Base-by-base conservation (phyloP, 2,113 vertebrate genomes). In the Datnioides undecimradiatus region DNA sequence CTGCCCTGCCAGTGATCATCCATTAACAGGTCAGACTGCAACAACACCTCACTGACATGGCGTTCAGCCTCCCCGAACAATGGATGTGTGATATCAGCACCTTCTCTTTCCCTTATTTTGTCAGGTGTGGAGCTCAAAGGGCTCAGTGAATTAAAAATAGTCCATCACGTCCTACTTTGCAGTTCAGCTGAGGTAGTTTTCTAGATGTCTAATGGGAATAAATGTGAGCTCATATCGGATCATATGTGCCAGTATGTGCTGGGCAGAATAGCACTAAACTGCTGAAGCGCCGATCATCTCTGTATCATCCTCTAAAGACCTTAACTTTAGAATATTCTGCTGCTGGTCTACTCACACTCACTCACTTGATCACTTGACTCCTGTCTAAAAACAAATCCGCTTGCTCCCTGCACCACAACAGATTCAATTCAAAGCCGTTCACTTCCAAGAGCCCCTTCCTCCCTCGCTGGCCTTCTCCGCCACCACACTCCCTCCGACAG, bases 41-140 rank as follows among this genome's bases (percentile, higher is more conserved):
- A 83, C 59, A 73, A 76, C 83, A 76, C 8, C 63, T 83, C 51
- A 11, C 29, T 84, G 78, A 79, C 77, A 60, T 11, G n/a, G 0
- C 52, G 59, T 63, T 60, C 21, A 38, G 48, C 10, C 55, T 43
- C 52, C 27, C 68, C 33, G 48, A 83, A 90, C 85, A 89, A 84
- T 76, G 71, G 69, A 75, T 34, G 54, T 60, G 71, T 67, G 71
- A 68, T 65, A 64, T 83, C 72, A 69, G 79, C 66, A 48, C 36
- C 66, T 59, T 68, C 68, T 64, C 51, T 25, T 45, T 45, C 3
- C 72, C 84, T 86, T 88, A 82, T 88, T 90, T 88, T 77, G 41
- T 73, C 73, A 85, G 76, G 73, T 83, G 84, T 75, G 13, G 13
- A 12, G 10, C 52, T 70, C 54, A 73, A 74, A 64, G 43, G 41